Evolutionary conservation across 2,888 invertebrate species (phyloP).

Genomic region (Antheraea assamensis): DNA sequence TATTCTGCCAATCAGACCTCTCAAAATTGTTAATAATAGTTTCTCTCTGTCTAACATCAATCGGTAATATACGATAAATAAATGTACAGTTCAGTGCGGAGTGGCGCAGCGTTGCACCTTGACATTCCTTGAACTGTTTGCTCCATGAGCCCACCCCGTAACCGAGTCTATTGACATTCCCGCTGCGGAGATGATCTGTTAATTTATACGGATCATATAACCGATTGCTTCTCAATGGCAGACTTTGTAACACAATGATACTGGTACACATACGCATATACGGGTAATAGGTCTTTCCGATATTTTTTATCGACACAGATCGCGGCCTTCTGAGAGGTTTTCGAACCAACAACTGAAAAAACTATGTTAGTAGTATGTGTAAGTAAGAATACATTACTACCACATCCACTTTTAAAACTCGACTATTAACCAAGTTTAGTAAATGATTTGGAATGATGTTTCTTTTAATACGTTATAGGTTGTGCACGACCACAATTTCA

Average conservation of each 20-base stretch:
- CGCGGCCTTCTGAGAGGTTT: background rate
- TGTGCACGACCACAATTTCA: no score
- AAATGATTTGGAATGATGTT: no score
- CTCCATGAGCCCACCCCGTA: conserved; percentile 33
- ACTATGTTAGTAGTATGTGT: no score
- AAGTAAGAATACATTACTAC: no score
- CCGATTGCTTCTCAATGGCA: conserved; percentile 7
- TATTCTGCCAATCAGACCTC: background rate
- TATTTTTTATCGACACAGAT: background rate
- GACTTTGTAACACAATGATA: conserved; percentile 4
- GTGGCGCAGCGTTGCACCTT: conserved; percentile 45
- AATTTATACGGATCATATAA: background rate
- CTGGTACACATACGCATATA: background rate
- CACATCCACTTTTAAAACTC: no score
- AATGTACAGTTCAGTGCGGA: background rate
- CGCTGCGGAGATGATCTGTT: background rate
- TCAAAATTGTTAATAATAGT: background rate
- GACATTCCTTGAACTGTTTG: conserved; percentile 52
- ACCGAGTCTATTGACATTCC: background rate
- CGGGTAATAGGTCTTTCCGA: background rate
- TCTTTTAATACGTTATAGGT: no score
- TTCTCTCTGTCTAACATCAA: no score
- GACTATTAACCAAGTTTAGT: no score
- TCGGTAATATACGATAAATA: background rate
- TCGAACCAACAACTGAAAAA: background rate